phyloP scores from a whole-genome alignment of 2,888 invertebrate species.

The Drosophila histrio region DNA sequence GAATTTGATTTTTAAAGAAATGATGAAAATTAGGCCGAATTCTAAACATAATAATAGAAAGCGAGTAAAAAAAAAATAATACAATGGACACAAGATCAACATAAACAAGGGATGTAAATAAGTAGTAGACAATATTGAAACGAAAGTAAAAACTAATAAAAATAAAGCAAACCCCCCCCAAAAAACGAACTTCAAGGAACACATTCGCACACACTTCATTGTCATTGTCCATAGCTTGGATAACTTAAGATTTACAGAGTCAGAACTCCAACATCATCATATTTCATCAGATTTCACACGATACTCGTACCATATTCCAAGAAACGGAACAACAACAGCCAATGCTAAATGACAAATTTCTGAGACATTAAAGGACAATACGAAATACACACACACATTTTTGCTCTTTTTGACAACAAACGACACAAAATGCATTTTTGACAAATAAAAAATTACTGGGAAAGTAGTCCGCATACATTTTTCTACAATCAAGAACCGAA shows the following conservation, averaged over 20 bases:
- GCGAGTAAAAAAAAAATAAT: conserved; percentile 20
- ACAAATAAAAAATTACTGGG: conserved; percentile 18
- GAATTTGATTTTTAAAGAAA: conserved; percentile 14
- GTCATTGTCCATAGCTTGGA: conserved; percentile 19
- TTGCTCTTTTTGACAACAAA: conserved; percentile 67
- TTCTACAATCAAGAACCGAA: conserved; percentile 68
- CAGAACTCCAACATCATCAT: neutral
- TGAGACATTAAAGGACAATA: conserved; percentile 77
- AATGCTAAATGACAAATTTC: conserved; percentile 59
- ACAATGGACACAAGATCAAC: conserved; percentile 65
- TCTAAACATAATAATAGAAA: conserved; percentile 12
- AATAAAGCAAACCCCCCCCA: conserved; percentile 13
- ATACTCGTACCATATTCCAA: conserved; percentile 27
- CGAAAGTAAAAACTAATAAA: conserved; percentile 15
- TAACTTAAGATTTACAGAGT: neutral
- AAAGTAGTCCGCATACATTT: conserved; percentile 58
- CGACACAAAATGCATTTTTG: conserved; percentile 49
- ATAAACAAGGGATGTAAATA: conserved; percentile 76
- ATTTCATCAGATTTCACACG: neutral
- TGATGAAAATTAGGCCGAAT: conserved; percentile 29
- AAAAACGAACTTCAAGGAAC: conserved; percentile 8
- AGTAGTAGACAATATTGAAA: conserved; percentile 71
- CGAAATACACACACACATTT: conserved; percentile 43
- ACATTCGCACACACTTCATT: conserved; percentile 22
- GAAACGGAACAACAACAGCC: conserved; percentile 27